Base-by-base conservation (phyloP, 2,797 vertebrate genomes). In the Pseudomugil tenellus region DNA sequence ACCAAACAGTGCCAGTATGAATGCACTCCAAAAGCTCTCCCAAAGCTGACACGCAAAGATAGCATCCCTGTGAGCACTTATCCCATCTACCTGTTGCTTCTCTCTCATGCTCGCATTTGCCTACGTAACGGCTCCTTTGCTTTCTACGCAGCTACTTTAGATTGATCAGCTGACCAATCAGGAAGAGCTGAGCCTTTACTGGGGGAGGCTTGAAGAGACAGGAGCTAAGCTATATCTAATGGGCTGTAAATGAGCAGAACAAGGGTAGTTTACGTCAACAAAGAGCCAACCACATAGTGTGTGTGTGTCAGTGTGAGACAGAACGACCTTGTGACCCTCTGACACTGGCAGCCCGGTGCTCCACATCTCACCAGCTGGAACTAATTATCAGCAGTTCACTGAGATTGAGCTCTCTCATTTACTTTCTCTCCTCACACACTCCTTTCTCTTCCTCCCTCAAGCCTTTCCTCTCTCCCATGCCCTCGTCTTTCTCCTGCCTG, bases 371-470 rank as follows among this genome's bases (percentile, higher is more conserved):
- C 81, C 90, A 85, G 81, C 93, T 93, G 93, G 90, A 92, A 91
- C 89, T 92, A 93, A 94, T 94, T 93, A 93, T 90, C 83, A 73
- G 84, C 87, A 85, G 85, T 84, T 91, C 81, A 78, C 77, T 86
- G 73, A 80, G 80, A 84, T 58, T 57, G 72, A 74, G 67, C 77
- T 84, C 63, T n/a, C 84, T 85, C 87, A 52, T 83, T 83, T 65
- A 63, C 85, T 85, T 67, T 67, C 81, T 63, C 61, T 34, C 37
- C 61, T 41, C 72, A 34, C 51, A 56, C 61, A 56, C 63, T 51
- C 54, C 37, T 55, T 60, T 46, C 51, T 21, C 37, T 48, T 13
- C 58, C 29, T 62, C 54, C 31, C 74, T 57, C 41, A 17, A 7
- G 65, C 72, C 72, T 83, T 76, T 75, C 81, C 81, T 86, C 80